Evolutionary conservation across 2,888 invertebrate genomes (phyloP), one percentile per base, ranked within the genome.

Genomic region (Myopa tessellatipennis): DNA sequence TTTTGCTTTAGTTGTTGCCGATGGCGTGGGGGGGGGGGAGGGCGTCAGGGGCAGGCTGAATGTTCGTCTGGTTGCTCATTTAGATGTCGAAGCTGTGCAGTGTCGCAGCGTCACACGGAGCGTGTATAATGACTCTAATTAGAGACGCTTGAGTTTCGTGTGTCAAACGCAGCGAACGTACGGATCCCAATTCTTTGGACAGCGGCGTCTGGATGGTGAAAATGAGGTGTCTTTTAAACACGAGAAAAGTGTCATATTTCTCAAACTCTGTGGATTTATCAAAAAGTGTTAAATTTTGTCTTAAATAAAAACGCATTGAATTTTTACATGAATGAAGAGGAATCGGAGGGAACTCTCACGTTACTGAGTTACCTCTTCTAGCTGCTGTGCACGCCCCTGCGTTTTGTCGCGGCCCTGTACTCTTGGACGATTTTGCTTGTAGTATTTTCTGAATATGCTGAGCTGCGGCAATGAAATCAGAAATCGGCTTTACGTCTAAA

Each of bases 51-150:
- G 4, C 10, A 8, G n/a, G 38, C 3, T 10, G 16, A 18, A 8
- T 6, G 50, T 26, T 63, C 45, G 52, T 60, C 38, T 10, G 18
- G 52, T 68, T 26, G 18, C 63, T 5, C 52, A 14, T 14, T 36
- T 36, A 38, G 79, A 77, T 71, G 81, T 80, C 78, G 77, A 80
- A 80, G 82, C 81, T 82, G 82, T 82, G 82, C 80, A 82, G 82
- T 82, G 82, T 81, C 80, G 82, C 83, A 83, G 78, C 82, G 82
- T 82, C 84, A 82, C 85, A 83, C 84, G 84, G 83, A 85, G 85
- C 86, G 84, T 85, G 84, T 87, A 86, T 88, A 89, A 89, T 89
- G 89, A 87, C 88, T 87, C 88, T 88, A 89, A 89, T 89, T 89
- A 89, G 89, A 88, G 88, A 86, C 82, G 85, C 36, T 14, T 60